Conservation (phyloP, 2,797 vertebrate genomes). For the Bradypus variegatus region DNA sequence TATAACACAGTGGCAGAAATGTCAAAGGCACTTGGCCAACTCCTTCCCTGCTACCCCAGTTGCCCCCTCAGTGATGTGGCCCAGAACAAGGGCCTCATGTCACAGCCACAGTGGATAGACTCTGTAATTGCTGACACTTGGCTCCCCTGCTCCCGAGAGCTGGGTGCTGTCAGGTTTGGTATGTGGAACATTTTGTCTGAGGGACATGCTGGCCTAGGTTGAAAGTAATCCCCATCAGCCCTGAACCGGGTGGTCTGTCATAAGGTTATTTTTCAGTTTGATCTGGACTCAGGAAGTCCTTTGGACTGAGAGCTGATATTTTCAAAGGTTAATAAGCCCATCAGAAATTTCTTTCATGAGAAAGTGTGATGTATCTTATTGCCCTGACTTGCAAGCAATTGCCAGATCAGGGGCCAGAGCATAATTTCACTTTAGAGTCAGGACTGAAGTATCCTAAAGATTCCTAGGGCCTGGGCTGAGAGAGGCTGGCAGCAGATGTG, state of each 20-base stretch:
- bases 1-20: background rate
- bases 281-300: slow-evolving; percentile 43
- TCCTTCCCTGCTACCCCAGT: background rate
- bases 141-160: slow-evolving; percentile 5
- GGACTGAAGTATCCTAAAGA: background rate
- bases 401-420: background rate
- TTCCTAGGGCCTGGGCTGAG: background rate
- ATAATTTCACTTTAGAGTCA: background rate
- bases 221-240: slow-evolving; percentile 58
- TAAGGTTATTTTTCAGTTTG: slow-evolving; percentile 48
- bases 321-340: slow-evolving; percentile 43
- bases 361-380: slow-evolving; percentile 14
- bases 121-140: background rate
- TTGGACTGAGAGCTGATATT: slow-evolving; percentile 15
- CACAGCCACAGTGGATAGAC: background rate
- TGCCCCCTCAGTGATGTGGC: background rate
- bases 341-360: slow-evolving; percentile 34
- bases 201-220: slow-evolving; percentile 44
- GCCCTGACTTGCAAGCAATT: background rate
- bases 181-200: slow-evolving; percentile 54
- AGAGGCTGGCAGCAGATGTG: background rate
- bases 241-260: slow-evolving; percentile 47
- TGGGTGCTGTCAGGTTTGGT: slow-evolving; percentile 38
- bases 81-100: background rate
- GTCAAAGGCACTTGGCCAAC: background rate